Percentiles rank a stretch among this genome's conserved stretches.
These are phyloP conservation scores for Nettapus auritus DNA, from an alignment of 2,113 vertebrate genomes.

Conservation along the genomic window DNA sequence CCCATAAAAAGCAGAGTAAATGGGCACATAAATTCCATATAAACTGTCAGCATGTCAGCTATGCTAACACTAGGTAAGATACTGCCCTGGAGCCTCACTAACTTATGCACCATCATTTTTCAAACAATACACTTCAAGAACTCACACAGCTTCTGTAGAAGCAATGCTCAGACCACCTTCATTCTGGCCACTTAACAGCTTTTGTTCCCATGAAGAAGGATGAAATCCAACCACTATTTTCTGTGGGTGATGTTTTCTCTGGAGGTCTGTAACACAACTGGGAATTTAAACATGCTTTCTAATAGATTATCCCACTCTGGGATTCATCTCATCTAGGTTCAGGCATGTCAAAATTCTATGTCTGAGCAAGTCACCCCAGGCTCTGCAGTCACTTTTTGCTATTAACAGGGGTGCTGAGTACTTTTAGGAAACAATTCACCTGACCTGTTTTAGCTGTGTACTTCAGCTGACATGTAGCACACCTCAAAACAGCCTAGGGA, in stretches of 20 bases:
- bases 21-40: slow-evolving; percentile 83
- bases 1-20: slow-evolving; percentile 82
- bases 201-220: neutral
- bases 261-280: neutral
- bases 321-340: neutral
- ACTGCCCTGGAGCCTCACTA: slow-evolving; percentile 74
- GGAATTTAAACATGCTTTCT: neutral
- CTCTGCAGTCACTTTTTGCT: neutral
- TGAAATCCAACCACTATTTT: neutral
- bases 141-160: slow-evolving; percentile 7
- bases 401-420: neutral
- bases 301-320: neutral
- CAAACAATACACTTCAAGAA: slow-evolving; percentile 69
- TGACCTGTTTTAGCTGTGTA: neutral
- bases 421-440: slow-evolving; percentile 26
- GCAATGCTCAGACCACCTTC: neutral
- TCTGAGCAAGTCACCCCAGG: neutral
- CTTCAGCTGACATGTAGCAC: neutral
- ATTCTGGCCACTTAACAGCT: neutral
- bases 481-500: neutral
- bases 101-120: slow-evolving; percentile 77
- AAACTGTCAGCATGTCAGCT: slow-evolving; percentile 82
- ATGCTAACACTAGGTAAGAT: slow-evolving; percentile 79
- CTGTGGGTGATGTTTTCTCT: neutral
- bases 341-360: neutral